Evolutionary conservation across 2,888 invertebrate species (phyloP), one percentile per base, ranked within the genome.

Genomic region (Leptopterna dolabrata): DNA sequence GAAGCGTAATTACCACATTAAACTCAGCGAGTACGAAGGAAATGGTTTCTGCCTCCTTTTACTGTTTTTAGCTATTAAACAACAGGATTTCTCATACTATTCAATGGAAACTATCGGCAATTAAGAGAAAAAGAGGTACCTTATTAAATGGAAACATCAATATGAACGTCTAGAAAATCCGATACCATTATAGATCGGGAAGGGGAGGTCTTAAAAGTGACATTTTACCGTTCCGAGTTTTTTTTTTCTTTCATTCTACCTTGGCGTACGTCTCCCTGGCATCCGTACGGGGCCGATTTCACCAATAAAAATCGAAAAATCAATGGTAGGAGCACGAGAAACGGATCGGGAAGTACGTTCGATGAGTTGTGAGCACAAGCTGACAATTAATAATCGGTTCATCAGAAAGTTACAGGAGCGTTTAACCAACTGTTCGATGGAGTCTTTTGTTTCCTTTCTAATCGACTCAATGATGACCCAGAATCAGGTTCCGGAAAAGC

Each of bases 101-200:
- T 63, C 63, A 63, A 63, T 63, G 24, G 63, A 19, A 63, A 27
- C 63, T 63, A 27, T 27, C 19, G 27, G 6, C 27, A 63, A 63
- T 24, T 2, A 27, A 63, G 6, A 63, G 27, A 27, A 27, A 63
- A 7, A 24, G 24, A 63, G 24, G 24, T 24, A 63, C 11, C 63
- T 63, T 24, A 63, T 63, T 63, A 63, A 63, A 63, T 63, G 63
- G 63, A 63, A 63, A 63, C 63, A 63, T 63, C 63, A 63, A 19
- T 27, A 24, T 51, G 63, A 63, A 27, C 27, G 63, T 63, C 27
- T 27, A 63, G 63, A 63, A 63, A 63, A 63, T 63, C 63, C 63
- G 19, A 27, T 63, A 27, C 63, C 24, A 63, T 63, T 63, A 63
- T 27, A 63, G 24, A 27, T 63, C 63, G 9, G 24, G 27, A 27